Evolutionary conservation across 2,888 invertebrate species (phyloP).

Genomic region (Hofmannophila pseudospretella): DNA sequence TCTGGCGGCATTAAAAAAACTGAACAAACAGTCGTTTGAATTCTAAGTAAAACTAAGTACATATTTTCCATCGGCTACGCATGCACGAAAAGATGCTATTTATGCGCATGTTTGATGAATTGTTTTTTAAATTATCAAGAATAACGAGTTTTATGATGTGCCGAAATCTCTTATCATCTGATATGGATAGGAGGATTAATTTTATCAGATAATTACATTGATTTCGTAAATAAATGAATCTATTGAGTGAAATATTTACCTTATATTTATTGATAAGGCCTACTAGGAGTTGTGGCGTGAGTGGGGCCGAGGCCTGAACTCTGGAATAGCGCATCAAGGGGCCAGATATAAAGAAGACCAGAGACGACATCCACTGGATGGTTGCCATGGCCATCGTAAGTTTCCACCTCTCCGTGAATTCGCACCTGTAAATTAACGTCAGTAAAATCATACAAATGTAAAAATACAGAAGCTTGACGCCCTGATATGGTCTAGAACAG

Average conservation of each 20-base stretch:
- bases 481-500: too few species aligned
- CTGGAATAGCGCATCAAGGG: conserved; percentile 32
- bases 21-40: too few species aligned
- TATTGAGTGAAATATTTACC: conserved; percentile 19
- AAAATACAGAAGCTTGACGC: too few species aligned
- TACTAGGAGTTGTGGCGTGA: conserved; percentile 30
- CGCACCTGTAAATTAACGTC: too few species aligned
- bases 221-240: background rate
- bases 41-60: too few species aligned
- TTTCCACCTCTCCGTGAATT: conserved; percentile 21
- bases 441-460: too few species aligned
- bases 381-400: conserved; percentile 31
- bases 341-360: conserved; percentile 31
- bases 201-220: background rate
- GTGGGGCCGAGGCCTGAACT: conserved; percentile 31
- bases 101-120: too few species aligned
- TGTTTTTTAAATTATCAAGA: too few species aligned
- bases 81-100: too few species aligned
- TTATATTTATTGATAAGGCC: conserved; percentile 37
- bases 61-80: too few species aligned
- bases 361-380: conserved; percentile 42
- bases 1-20: too few species aligned
- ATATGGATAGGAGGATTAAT: background rate
- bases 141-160: background rate
- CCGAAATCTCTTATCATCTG: background rate